Conservation (phyloP, 2,888 invertebrate genomes). For the Pimpla rufipes region DNA sequence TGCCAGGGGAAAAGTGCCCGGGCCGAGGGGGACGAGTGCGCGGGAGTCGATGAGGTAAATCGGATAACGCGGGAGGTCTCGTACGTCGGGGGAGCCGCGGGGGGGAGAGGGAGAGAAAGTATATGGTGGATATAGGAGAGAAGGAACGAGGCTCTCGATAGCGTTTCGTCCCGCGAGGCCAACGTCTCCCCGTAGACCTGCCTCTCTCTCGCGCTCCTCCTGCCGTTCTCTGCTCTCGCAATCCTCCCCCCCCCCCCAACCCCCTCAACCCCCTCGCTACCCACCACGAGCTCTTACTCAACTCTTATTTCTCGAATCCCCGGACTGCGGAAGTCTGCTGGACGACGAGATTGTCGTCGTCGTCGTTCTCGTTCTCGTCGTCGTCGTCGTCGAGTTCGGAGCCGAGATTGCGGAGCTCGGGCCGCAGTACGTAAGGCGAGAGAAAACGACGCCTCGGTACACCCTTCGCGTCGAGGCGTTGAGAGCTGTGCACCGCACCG, state of each 20-base stretch:
- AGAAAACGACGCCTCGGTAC: conserved; percentile 56
- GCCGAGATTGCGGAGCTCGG: conserved; percentile 61
- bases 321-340: conserved; percentile 51
- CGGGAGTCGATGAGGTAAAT: conserved; percentile 60
- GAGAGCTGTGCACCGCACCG: conserved; percentile 53
- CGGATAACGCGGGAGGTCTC: conserved; percentile 60
- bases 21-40: conserved; percentile 43
- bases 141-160: conserved; percentile 65
- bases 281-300: conserved; percentile 54
- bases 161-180: conserved; percentile 52
- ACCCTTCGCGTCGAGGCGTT: conserved; percentile 46
- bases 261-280: conserved; percentile 4
- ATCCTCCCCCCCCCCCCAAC: conserved; percentile 20
- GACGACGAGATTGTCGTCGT: conserved; percentile 67
- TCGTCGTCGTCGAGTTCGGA: conserved; percentile 50
- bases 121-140: conserved; percentile 50
- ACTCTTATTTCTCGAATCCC: conserved; percentile 66
- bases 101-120: conserved; percentile 49
- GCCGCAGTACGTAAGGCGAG: conserved; percentile 55
- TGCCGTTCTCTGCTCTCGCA: conserved; percentile 30
- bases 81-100: conserved; percentile 42
- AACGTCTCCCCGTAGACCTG: conserved; percentile 47
- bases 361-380: conserved; percentile 45
- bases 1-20: conserved; percentile 41
- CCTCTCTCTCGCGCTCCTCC: conserved; percentile 39